Base-by-base conservation (phyloP, 2,113 vertebrate species). In the Petrocephalus zakoni region DNA sequence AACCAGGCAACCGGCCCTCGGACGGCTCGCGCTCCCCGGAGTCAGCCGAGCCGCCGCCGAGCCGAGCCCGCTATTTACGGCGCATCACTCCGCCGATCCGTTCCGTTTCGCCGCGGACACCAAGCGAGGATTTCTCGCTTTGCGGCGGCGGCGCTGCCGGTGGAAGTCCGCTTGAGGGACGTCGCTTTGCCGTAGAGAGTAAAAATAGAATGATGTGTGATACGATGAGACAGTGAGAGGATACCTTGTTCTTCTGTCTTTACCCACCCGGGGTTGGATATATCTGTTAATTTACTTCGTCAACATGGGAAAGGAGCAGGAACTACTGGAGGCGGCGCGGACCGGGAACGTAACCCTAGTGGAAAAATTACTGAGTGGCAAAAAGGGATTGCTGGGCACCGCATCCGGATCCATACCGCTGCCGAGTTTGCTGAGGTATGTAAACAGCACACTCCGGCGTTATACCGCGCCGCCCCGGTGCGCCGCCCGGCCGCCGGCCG, bases 241-340 rank as follows among this genome's bases (percentile, higher is more conserved):
- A 84, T 53, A 85, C 55, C 86, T 89, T 72, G 52, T 51, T 84
- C 86, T 37, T 52, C 81, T 58, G 86, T 37, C 64, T 85, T 49
- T 84, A 88, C 89, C 88, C 90, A 82, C 75, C 87, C 51, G 87
- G 83, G 55, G 81, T 87, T 88, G 90, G 90, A 91, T 92, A 53
- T 90, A 87, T 75, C 68, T 52, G 51, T 87, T 85, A 52, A 92
- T 89, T 84, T 90, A 94, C 93, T 95, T 94, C 93, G 92, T 93
- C 93, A 94, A 94, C 94, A 99, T 99, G 98, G 98, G 98, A 87
- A 99, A 98, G 94, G 98, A 99, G 94, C 98, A 98, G 95, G 98
- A 99, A 93, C 97, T 99, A 91, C 96, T 99, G 95, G 98, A 99
- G 94, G 98, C 97, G 89, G 96, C 98, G 93, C 98, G 98, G 91